phyloP scores from a whole-genome alignment of 2,888 invertebrate genomes.

The Stenurella melanura region DNA sequence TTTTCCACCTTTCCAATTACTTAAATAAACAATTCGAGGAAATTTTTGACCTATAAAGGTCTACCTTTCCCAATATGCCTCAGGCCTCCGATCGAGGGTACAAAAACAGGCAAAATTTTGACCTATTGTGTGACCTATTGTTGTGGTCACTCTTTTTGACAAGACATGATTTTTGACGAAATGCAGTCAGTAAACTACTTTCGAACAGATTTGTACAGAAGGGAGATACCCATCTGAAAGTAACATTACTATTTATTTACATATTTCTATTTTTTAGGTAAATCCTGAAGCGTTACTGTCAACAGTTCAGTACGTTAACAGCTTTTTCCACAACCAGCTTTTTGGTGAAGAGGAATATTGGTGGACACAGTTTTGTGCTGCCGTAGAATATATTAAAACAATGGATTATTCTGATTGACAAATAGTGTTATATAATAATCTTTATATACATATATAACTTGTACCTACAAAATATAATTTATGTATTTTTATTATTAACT shows the following conservation, averaged over 20 bases:
- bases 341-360: slow-evolving; percentile 96
- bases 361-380: slow-evolving; percentile 99
- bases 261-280: slow-evolving; percentile 78
- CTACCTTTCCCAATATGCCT: no score
- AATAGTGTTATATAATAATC: slow-evolving; percentile 53
- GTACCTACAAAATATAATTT: slow-evolving; percentile 62
- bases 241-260: neutral
- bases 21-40: no score
- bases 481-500: slow-evolving; percentile 65
- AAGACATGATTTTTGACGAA: no score
- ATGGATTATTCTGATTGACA: slow-evolving; percentile 85
- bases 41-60: no score
- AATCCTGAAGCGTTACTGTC: slow-evolving; percentile 96
- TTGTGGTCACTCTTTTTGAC: no score
- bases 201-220: no score
- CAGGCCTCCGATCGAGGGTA: no score
- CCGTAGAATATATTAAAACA: slow-evolving; percentile 98
- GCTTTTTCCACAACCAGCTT: slow-evolving; percentile 89
- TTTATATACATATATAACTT: slow-evolving; percentile 57
- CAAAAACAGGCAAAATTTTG: no score
- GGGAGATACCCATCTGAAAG: neutral
- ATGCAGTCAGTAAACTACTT: no score
- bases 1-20: no score
- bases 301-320: slow-evolving; percentile 96
- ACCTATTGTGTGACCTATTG: no score